These are phyloP conservation scores for Siderastrea siderea DNA, from an alignment of 92 coral and sea anemone species.

Conservation along the genomic window DNA sequence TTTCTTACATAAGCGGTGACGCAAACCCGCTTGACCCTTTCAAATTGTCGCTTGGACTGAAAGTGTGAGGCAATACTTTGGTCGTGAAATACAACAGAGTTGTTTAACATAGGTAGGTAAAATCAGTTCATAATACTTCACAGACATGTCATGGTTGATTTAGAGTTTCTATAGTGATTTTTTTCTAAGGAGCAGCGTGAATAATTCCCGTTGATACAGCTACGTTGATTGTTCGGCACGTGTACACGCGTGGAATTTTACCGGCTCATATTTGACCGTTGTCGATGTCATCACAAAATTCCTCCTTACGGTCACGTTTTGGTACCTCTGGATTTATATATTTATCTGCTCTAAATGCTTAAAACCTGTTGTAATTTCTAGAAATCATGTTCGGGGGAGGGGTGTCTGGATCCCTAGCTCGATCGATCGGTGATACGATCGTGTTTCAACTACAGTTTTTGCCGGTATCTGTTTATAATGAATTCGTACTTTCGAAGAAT, in stretches of 20 bases:
- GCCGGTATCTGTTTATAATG: not conserved
- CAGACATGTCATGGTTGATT: no score
- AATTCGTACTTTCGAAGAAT: not conserved
- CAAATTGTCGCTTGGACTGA: conserved; percentile 53
- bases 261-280: conserved; percentile 36
- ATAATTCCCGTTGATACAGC: not conserved
- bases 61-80: conserved; percentile 1
- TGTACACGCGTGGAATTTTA: conserved; percentile 22
- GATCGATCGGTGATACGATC: not conserved
- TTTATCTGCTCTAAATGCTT: not conserved
- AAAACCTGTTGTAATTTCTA: not conserved
- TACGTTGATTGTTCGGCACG: conserved; percentile 2
- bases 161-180: not conserved
- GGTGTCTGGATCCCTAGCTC: not conserved
- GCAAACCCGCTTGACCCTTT: conserved; percentile 31
- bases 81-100: not conserved
- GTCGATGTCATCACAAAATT: not conserved
- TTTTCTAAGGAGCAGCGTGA: not conserved
- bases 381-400: not conserved
- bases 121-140: not conserved
- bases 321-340: not conserved
- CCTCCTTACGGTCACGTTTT: not conserved
- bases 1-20: conserved; percentile 59
- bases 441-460: not conserved
- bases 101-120: conserved; percentile 10